Evolutionary conservation across 2,888 invertebrate genomes (phyloP).

Genomic region (Himalopsyche tibetana): DNA sequence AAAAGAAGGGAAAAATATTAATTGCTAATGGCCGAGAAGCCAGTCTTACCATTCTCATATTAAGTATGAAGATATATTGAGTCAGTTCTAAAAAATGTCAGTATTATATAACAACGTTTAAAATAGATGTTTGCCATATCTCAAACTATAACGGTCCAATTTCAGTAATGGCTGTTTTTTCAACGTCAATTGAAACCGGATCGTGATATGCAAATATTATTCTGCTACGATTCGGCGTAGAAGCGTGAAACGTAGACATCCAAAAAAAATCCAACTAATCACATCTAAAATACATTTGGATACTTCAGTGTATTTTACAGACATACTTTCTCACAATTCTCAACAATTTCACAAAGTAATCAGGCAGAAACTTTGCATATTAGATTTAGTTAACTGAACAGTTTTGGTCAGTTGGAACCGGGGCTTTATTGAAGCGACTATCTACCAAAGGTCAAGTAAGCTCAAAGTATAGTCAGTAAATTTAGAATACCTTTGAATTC

Average conservation of each 20-base stretch:
- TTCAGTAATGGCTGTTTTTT: slow-evolving; percentile 5
- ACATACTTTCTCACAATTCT: not conserved
- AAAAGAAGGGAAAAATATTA: no score
- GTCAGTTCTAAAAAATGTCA: no score
- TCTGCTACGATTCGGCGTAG: not conserved
- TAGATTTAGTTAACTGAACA: slow-evolving; percentile 5
- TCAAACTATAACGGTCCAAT: slow-evolving; percentile 7
- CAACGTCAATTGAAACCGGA: not conserved
- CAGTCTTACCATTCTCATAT: no score
- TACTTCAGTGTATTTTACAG: not conserved
- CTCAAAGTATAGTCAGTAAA: not conserved
- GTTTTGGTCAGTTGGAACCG: slow-evolving; percentile 3
- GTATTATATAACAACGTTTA: no score
- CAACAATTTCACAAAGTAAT: not conserved
- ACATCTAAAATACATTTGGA: no score
- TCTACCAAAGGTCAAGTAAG: not conserved
- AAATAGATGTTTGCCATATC: not conserved
- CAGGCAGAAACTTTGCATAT: slow-evolving; percentile 22
- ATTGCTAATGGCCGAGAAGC: no score
- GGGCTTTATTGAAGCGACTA: slow-evolving; percentile 5
- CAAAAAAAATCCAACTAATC: no score
- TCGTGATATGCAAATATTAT: slow-evolving; percentile 26
- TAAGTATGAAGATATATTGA: no score
- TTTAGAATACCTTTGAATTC: not conserved
- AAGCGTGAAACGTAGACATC: not conserved